Conservation (phyloP, 2,113 vertebrate genomes). For the Apistogramma diplotaenia region DNA sequence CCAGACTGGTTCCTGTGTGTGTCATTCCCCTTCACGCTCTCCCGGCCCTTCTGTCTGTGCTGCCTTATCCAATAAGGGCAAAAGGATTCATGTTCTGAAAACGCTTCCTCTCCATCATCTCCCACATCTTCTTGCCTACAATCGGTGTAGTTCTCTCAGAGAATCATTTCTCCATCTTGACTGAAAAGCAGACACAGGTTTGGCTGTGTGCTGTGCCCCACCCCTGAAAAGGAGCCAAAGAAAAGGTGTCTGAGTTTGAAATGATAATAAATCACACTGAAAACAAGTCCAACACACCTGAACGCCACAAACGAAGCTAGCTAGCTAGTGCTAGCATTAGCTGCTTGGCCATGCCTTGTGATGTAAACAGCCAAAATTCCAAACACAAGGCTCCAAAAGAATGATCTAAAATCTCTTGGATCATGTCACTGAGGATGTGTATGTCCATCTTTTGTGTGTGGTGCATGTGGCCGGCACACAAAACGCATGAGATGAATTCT, state of each 20-base stretch:
- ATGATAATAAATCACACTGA: background rate
- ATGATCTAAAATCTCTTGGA: background rate
- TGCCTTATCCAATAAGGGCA: background rate
- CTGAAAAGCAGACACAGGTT: background rate
- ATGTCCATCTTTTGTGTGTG: background rate
- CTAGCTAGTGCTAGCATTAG: background rate
- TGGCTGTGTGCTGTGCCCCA: background rate
- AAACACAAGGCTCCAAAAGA: background rate
- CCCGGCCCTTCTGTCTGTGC: background rate
- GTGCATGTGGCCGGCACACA: background rate
- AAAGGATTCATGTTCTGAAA: background rate
- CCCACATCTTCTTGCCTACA: background rate
- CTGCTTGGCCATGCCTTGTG: accelerated
- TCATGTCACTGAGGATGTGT: background rate
- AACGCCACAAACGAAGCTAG: background rate
- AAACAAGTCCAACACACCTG: background rate
- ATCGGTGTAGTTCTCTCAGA: accelerated
- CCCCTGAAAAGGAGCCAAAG: background rate
- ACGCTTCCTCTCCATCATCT: background rate
- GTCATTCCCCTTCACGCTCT: background rate
- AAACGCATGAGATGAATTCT: background rate
- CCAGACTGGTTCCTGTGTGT: background rate
- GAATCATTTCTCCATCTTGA: background rate
- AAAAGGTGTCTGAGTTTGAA: background rate
- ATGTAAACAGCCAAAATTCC: background rate